Evolutionary conservation across 2,888 invertebrate genomes (phyloP), one percentile per base, ranked within the genome.

Genomic region (Julus scanicus): DNA sequence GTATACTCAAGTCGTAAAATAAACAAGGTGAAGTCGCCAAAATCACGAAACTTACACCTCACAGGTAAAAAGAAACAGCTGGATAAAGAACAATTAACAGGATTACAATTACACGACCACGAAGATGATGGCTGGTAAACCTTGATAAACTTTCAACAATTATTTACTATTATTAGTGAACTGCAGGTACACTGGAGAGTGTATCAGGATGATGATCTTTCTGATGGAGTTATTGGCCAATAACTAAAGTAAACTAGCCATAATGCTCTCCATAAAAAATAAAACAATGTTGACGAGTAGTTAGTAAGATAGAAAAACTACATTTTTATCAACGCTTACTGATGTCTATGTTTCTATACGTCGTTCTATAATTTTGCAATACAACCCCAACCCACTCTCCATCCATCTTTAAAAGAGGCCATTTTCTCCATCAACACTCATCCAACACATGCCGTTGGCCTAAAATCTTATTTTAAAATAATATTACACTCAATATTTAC

Each of bases 381-480:
- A 44, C 5, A 44, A 5, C 44, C 44, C 44, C 8, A 44, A 8
- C 5, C 8, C 29, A 29, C 29, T 29, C 29, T 8, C 44, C 44
- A 44, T 44, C 44, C 13, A 53, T 63, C 63, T 8, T 11, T 11
- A 29, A 71, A 71, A 11, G 71, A 71, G 71, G 71, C 71, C 71
- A 71, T 71, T 71, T 71, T 29, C 29, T 11, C 71, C 71, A 2
- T 29, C 71, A 29, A 9, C n/a, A 63, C 17, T n/a, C 57, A 53
- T 13, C 53, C 15, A 6, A n/a, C n/a, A 29, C 29, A 29, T 71
- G 11, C n/a, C n/a, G 71, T 29, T 29, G 71, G 29, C 71, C 71
- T 71, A 71, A 71, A 71, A 71, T 71, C 71, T 71, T n/a, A 29
- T 71, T 71, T 29, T 71, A 71, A 71, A 71, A 44, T 44, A 53